phyloP scores from a whole-genome alignment of 2,888 invertebrate species.

The Pammene aurita region DNA sequence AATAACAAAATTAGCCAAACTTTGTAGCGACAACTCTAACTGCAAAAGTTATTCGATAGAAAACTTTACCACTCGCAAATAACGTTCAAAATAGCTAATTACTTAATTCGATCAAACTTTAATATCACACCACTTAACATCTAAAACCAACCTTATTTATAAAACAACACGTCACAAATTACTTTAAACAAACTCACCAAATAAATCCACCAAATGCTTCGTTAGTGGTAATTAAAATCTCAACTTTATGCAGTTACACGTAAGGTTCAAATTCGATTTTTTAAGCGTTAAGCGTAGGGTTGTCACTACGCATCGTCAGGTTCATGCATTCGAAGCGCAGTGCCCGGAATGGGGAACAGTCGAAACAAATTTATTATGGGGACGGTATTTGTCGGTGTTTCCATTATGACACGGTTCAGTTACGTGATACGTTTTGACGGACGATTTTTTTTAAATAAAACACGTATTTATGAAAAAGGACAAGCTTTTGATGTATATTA shows the following conservation, averaged over 20 bases:
- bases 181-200: background rate
- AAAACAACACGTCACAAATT: background rate
- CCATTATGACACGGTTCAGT: constrained; percentile 16
- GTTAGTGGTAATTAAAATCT: background rate
- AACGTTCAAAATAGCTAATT: constrained; percentile 14
- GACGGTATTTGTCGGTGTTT: no score
- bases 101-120: constrained; percentile 13
- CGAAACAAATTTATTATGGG: constrained; percentile 33
- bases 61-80: constrained; percentile 2
- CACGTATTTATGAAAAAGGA: no score
- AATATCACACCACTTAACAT: background rate
- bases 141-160: constrained; percentile 5
- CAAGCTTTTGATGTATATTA: no score
- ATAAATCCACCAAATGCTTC: background rate
- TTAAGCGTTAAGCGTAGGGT: background rate
- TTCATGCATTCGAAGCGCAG: constrained; percentile 30
- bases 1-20: constrained; percentile 23
- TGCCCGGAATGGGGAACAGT: constrained; percentile 25
- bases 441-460: no score
- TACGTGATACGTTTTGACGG: constrained; percentile 1
- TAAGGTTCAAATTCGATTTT: background rate
- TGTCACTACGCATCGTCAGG: constrained; percentile 26
- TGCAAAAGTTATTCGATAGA: constrained; percentile 12
- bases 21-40: constrained; percentile 8
- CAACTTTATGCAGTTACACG: background rate